A percentile compares a stretch with the other conserved stretches of the same genome.
These are phyloP conservation scores for Arctia plantaginis DNA, from an alignment of 2,888 invertebrate species.

Conservation along the genomic window DNA sequence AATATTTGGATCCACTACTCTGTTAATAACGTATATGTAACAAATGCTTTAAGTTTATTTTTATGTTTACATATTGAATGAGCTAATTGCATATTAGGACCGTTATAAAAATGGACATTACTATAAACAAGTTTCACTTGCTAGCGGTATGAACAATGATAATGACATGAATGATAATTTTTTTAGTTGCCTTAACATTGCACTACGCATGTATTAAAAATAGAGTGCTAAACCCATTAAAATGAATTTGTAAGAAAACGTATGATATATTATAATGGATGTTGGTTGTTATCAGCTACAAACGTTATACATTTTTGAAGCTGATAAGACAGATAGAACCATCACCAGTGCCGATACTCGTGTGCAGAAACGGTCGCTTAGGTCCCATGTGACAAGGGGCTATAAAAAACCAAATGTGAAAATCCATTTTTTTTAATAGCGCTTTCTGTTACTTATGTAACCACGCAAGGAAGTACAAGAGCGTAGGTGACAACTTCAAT, in stretches of 20 bases:
- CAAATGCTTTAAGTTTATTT: no score
- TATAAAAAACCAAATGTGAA: no score
- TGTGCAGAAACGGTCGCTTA: no score
- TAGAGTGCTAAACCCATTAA: background rate
- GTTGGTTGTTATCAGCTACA: background rate
- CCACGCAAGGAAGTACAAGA: no score
- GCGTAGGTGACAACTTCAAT: no score
- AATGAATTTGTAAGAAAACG: background rate
- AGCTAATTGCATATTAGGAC: conserved; percentile 13
- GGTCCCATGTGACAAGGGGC: background rate
- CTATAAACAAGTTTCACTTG: conserved; percentile 29
- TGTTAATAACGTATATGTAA: no score
- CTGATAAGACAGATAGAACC: background rate
- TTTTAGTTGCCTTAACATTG: background rate
- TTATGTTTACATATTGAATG: conserved; percentile 20
- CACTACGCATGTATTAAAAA: background rate
- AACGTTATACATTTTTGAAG: background rate
- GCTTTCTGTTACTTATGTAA: no score
- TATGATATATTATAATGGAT: background rate
- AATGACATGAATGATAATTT: conserved; percentile 44
- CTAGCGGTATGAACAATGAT: conserved; percentile 28
- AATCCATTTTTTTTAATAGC: no score
- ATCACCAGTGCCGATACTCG: no score
- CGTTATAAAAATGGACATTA: conserved; percentile 14
- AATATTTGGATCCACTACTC: no score